Conservation (phyloP, 2,888 invertebrate genomes). For the Dioctria linearis region DNA sequence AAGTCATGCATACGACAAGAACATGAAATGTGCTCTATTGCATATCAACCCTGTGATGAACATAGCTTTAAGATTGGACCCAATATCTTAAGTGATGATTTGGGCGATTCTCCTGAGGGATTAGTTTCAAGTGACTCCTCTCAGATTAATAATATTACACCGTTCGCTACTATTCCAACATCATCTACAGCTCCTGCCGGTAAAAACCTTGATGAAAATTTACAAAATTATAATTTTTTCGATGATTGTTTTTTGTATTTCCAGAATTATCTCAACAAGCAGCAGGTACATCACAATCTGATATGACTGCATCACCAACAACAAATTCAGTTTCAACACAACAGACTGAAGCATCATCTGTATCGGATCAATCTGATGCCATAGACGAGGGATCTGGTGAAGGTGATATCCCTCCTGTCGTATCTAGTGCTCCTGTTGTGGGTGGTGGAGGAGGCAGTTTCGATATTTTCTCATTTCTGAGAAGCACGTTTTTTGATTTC, state of each 20-base stretch:
- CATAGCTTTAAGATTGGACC: slow-evolving; percentile 83
- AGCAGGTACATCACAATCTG: neutral
- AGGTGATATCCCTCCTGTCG: slow-evolving; percentile 62
- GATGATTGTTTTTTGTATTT: too few relatives aligned
- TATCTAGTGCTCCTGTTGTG: slow-evolving; percentile 61
- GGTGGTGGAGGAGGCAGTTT: slow-evolving; percentile 63
- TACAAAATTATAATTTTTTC: too few relatives aligned
- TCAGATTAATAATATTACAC: slow-evolving; percentile 69
- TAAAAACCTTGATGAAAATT: too few relatives aligned
- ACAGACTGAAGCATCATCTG: slow-evolving; percentile 3
- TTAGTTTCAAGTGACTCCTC: slow-evolving; percentile 71
- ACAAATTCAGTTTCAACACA: neutral
- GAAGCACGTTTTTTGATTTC: slow-evolving; percentile 64
- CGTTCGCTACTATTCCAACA: neutral
- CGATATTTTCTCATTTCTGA: slow-evolving; percentile 67
- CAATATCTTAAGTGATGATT: slow-evolving; percentile 31
- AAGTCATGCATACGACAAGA: slow-evolving; percentile 82
- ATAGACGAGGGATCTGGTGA: slow-evolving; percentile 74
- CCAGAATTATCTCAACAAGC: too few relatives aligned
- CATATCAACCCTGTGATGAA: slow-evolving; percentile 82
- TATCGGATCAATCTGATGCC: neutral
- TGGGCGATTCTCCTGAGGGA: slow-evolving; percentile 56
- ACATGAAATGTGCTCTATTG: slow-evolving; percentile 80
- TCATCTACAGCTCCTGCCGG: too few relatives aligned
- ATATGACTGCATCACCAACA: slow-evolving; percentile 49